Evolutionary conservation across 1,140 invertebrate genomes (phyloP), one percentile per base, ranked within the genome.

Genomic region (Philotrypesis tridentata): DNA sequence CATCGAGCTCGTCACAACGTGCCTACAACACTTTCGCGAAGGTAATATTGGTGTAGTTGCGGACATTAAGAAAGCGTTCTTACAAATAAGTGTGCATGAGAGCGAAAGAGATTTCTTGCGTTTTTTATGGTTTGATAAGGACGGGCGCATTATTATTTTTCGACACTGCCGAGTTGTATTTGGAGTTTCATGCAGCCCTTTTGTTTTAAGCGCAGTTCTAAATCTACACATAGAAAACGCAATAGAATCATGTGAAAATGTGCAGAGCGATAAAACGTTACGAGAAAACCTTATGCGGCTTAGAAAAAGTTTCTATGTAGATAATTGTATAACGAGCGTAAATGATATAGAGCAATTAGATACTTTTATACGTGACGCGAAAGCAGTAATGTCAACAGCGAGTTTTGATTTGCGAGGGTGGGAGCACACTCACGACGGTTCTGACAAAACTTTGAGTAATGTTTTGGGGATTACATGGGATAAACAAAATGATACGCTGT

Each of bases 141-240:
- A n/a, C n/a, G n/a, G n/a, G n/a, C n/a, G n/a, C n/a, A n/a, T n/a
- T n/a, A 68, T 72, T 4, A 40, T 40, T 60, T 72, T 77, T 82
- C 27, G 82, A 14, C 85, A 86, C 68, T 78, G 78, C 71, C 40
- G 85, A 29, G 85, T 85, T 14, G 85, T 85, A 65, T 85, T 85
- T 70, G 83, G 85, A 2, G 37, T 86, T 1, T 80, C 33, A 14
- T 82, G 79, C 14, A 85, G 83, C 23, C 43, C 78, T 0, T 80
- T 80, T 27, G 61, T 72, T 61, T 40, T 71, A 60, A 37, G 23
- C 9, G 77, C 63, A 2, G 31, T 79, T 5, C 21, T 79, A 1
- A 21, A 33, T 11, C 8, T 37, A 2, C 68, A 80, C 40, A 63
- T 80, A 25, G 23, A 80, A 27, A 61, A 23, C 17, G 17, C 14